Base-by-base conservation (phyloP, 2,113 vertebrate species). In the Trematomus loennbergii region DNA sequence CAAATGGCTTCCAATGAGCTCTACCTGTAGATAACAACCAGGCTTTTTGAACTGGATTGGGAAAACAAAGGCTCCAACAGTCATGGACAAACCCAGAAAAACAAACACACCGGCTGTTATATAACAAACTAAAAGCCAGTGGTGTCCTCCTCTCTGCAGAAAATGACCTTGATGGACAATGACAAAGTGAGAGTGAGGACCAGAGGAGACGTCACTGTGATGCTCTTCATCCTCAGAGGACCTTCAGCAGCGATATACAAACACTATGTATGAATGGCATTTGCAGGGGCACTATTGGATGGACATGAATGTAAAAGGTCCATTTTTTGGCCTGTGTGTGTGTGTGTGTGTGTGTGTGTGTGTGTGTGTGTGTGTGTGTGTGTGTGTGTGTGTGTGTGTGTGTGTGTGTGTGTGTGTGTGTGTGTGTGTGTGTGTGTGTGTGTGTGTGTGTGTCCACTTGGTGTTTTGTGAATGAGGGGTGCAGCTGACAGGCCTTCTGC, bases 401-500 rank as follows among this genome's bases (percentile, higher is more conserved):
- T n/a, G n/a, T n/a, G n/a, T n/a, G n/a, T n/a, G n/a, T n/a, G n/a
- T n/a, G n/a, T n/a, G n/a, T n/a, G n/a, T n/a, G n/a, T n/a, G n/a
- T n/a, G n/a, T n/a, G n/a, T n/a, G n/a, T n/a, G n/a, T n/a, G n/a
- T n/a, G n/a, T n/a, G n/a, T n/a, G n/a, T n/a, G n/a, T n/a, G n/a
- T n/a, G n/a, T n/a, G 18, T 57, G 67, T 45, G 46, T 62, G 55
- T 5, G 25, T 61, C n/a, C 16, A 22, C 15, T 70, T 64, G 82
- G 78, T 85, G 84, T 88, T 87, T 89, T 85, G 77, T 90, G 88
- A 92, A 90, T 90, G 88, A 87, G 85, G 67, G 45, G 49, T 86
- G 76, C 79, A 87, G 86, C 88, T 91, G 88, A 87, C 83, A 72
- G 79, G 76, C 90, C 88, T 88, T 88, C 88, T 92, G 91, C 83